These are phyloP conservation scores for Bibio marci DNA, from an alignment of 2,888 invertebrate genomes.

Conservation along the genomic window DNA sequence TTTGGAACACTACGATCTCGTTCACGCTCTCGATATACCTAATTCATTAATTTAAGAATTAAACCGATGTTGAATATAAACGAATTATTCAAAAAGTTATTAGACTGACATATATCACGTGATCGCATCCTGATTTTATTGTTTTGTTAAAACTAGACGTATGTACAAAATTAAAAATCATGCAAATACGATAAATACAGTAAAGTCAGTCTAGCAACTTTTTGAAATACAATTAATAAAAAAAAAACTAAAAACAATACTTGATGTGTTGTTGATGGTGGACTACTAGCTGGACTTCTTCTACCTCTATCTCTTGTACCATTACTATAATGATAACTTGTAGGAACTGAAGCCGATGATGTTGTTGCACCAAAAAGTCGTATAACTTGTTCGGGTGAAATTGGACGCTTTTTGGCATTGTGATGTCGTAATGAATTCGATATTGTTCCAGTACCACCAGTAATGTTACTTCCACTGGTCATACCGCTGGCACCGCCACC, in stretches of 20 bases:
- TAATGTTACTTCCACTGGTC: constrained; percentile 15
- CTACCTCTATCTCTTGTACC: constrained; percentile 26
- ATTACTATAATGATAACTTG: constrained; percentile 30
- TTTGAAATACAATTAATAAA: too few species aligned
- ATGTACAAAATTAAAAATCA: too few species aligned
- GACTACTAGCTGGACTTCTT: constrained; percentile 55
- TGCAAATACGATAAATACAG: too few species aligned
- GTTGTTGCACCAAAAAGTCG: constrained; percentile 42
- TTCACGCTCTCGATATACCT: constrained; percentile 32
- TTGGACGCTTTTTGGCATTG: constrained; percentile 57
- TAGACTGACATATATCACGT: too few species aligned
- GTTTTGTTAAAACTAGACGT: too few species aligned
- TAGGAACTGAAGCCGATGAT: constrained; percentile 33
- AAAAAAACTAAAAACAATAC: too few species aligned
- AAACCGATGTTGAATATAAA: too few species aligned
- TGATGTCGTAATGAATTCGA: constrained; percentile 24
- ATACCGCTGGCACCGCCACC: background rate
- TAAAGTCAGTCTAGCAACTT: too few species aligned
- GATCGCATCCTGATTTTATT: too few species aligned
- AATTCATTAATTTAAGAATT: too few species aligned
- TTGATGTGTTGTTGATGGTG: constrained; percentile 64
- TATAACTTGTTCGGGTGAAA: constrained; percentile 70
- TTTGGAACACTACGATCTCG: constrained; percentile 39
- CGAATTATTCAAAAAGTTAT: too few species aligned
- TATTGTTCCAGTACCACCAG: constrained; percentile 31